These are phyloP conservation scores for Edolisoma coerulescens DNA, from an alignment of 2,113 vertebrate species.

Conservation along the genomic window DNA sequence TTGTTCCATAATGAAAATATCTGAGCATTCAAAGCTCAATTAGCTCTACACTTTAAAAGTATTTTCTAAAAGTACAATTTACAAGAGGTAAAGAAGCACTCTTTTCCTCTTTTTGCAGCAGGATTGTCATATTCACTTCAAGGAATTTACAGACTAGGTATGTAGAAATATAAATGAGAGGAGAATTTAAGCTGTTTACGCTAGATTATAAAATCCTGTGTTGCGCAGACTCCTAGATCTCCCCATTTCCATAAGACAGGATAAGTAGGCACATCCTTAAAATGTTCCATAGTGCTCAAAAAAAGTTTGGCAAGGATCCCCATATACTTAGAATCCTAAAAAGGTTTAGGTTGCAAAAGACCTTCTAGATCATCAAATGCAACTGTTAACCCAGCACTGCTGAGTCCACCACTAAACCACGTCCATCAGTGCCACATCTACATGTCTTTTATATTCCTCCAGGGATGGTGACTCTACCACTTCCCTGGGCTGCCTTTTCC, in stretches of 20 bases:
- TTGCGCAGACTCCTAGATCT: background rate
- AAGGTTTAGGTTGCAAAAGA: background rate
- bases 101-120: background rate
- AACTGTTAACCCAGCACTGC: background rate
- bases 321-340: background rate
- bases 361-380: background rate
- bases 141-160: background rate
- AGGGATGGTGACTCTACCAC: too few species aligned
- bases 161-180: background rate
- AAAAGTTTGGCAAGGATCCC: background rate
- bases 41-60: background rate
- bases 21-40: slow-evolving; percentile 28
- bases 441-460: background rate
- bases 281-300: background rate
- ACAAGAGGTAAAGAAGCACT: background rate
- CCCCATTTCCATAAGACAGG: background rate
- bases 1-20: slow-evolving; percentile 23
- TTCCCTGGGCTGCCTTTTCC: background rate
- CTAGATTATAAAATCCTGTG: background rate
- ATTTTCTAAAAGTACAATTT: slow-evolving; percentile 10
- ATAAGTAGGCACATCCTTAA: background rate
- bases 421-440: background rate
- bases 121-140: background rate
- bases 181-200: background rate
- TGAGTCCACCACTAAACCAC: background rate